Evolutionary conservation across 2,797 vertebrate genomes (phyloP).

Genomic region (Acomys russatus): DNA sequence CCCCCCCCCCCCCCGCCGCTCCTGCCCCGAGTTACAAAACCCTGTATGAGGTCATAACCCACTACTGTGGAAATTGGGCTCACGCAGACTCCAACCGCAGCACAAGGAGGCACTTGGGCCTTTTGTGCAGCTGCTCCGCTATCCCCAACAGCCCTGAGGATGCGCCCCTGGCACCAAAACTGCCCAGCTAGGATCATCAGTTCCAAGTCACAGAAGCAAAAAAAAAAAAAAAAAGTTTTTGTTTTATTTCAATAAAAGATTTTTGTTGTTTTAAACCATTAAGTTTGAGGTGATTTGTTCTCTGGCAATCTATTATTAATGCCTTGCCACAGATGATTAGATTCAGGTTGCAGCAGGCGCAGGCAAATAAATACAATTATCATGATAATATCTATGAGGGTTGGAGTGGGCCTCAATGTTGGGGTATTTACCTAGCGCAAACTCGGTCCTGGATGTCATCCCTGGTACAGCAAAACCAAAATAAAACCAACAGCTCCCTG

Average conservation of each 20-base stretch:
- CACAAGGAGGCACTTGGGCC: not conserved
- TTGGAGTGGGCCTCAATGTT: not conserved
- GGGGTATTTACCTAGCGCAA: not conserved
- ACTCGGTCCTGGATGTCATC: not conserved
- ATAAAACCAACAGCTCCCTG: not conserved
- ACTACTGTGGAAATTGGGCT: not conserved
- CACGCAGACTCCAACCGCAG: not conserved
- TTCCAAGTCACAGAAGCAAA: constrained; percentile 29
- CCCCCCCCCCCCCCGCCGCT: not conserved
- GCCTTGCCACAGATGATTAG: not conserved
- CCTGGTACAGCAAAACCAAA: not conserved
- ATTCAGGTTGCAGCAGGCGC: not conserved
- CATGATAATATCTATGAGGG: not conserved
- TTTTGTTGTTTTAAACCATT: constrained; percentile 30
- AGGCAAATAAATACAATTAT: not conserved
- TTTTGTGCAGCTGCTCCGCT: not conserved
- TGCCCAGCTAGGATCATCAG: not conserved
- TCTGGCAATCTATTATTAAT: not conserved
- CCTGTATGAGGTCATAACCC: not conserved
- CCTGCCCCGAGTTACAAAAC: not conserved
- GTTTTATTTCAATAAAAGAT: constrained; percentile 21
- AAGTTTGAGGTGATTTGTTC: constrained; percentile 24
- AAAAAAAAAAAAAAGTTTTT: not conserved
- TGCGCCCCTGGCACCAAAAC: not conserved
- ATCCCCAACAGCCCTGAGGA: not conserved